Evolutionary conservation across 2,888 invertebrate genomes (phyloP), one percentile per base, ranked within the genome.

Genomic region (Linnaemya vulpina): DNA sequence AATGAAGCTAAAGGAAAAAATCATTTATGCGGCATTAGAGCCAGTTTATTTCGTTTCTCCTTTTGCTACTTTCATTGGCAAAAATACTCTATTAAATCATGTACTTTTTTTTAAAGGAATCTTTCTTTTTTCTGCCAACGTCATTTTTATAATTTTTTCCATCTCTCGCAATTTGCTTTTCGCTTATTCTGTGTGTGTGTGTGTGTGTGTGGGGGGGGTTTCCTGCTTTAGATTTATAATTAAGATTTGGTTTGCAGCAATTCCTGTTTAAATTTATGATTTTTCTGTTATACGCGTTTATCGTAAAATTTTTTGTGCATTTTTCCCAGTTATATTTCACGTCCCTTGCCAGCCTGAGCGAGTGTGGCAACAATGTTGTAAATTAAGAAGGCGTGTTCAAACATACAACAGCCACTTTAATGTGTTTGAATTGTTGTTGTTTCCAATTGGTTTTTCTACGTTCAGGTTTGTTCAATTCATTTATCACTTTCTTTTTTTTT

Each of bases 191-290:
- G 10, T n/a, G 60, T 15, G 63, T 7, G n/a, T 53, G 63, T 8
- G n/a, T 55, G 22, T 75, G 86, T 81, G 68, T 87, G 88, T 89
- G 87, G 89, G 87, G 89, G 87, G 89, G 87, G 89, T 89, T 90
- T 91, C 90, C 90, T 79, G 78, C 85, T 75, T 90, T 90, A 91
- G 90, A 90, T 90, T 90, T 90, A 91, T 91, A 90, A 90, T 90
- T 90, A 90, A 90, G 90, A 90, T 90, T 90, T 90, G 90, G 91
- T 90, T 89, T 88, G 89, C 87, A 90, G 88, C 88, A 91, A 90
- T 89, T 90, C 89, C 88, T 88, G 87, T 79, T 83, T 89, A 88
- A 90, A 90, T 90, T 90, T 90, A 90, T 89, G 90, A 88, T 83
- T 74, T 76, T 58, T 77, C 70, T 68, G 13, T 30, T 25, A 35